These are phyloP conservation scores for Argyrosomus japonicus DNA, from an alignment of 2,113 vertebrate species.

Conservation along the genomic window DNA sequence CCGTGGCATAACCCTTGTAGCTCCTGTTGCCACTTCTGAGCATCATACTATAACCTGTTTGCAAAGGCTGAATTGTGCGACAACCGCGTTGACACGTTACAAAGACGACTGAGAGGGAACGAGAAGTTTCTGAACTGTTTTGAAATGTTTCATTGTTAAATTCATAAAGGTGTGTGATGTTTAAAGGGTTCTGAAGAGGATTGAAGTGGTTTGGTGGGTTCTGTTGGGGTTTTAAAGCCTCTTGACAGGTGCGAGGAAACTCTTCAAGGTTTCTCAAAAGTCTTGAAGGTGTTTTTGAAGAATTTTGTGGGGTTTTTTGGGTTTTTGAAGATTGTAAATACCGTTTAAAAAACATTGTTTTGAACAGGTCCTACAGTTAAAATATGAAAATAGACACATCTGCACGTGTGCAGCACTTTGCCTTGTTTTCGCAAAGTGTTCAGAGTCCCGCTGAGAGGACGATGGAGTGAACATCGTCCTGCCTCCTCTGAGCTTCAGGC, in stretches of 20 bases:
- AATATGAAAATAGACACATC: not conserved
- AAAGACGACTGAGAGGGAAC: not conserved
- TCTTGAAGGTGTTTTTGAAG: not conserved
- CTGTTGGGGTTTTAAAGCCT: too few relatives aligned
- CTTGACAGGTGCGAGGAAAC: not conserved
- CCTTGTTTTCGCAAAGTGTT: conserved; percentile 12
- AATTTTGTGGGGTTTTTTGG: not conserved
- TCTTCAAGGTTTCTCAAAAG: not conserved
- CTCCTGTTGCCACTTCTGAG: too few relatives aligned
- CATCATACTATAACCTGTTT: too few relatives aligned
- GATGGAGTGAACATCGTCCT: conserved; percentile 8
- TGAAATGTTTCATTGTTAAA: too few relatives aligned
- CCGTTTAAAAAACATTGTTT: not conserved
- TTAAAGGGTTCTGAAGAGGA: not conserved
- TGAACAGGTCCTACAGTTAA: not conserved
- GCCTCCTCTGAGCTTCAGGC: conserved; percentile 33
- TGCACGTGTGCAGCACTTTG: not conserved
- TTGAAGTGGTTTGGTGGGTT: not conserved
- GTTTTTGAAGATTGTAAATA: not conserved
- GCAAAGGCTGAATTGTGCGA: not conserved
- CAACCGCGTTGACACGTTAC: not conserved
- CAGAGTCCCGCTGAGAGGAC: conserved; percentile 11
- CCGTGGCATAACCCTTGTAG: too few relatives aligned
- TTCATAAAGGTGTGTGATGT: too few relatives aligned
- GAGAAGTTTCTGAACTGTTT: not conserved